Base-by-base conservation (phyloP, 2,888 invertebrate species). In the Miltochrista miniata region DNA sequence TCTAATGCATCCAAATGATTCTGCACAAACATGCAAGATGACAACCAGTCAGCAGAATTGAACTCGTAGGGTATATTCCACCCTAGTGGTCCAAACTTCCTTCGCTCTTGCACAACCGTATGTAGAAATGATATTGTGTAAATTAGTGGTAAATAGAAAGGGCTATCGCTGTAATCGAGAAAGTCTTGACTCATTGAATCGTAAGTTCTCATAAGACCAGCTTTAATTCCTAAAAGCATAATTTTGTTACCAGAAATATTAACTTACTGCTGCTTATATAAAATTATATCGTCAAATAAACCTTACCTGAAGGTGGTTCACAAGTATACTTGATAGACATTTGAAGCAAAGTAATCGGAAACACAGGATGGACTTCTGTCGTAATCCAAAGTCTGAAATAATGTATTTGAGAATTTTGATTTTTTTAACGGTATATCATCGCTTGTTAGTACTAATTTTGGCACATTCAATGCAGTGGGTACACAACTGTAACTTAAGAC, bases 1-100 rank as follows among this genome's bases (percentile, higher is more conserved):
- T 97, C 96, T 60, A 96, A 90, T 54, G 95, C 94, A 72, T 96
- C 97, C 50, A 97, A 88, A 85, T 97, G 97, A 78, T 97, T 97
- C 75, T 97, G 97, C 7, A 96, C 93, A 77, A 97, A 97, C 87
- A 96, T 93, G 47, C 96, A 96, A 58, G 96, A 96, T 1, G 97
- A 95, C 56, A 95, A 87, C 97, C 97, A 97, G 81, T 97, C 97
- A 9, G 97, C 95, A 0, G 95, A 95, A 87, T 97, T 97, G 72
- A 97, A 97, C 80, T 97, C 97, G 70, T 98, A 98, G 0, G 97
- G 97, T 68, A 97, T 97, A 71, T 97, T 97, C 98, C 97, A 98
- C 0, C 98, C 98, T 0, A 98, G 92, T 0, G 97, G 96, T 0
- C 97, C 97, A 80, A 96, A 97, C 79, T 97, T 96, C 45, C 96